phyloP scores from a whole-genome alignment of 2,888 invertebrate genomes.

The Athalia rosae region DNA sequence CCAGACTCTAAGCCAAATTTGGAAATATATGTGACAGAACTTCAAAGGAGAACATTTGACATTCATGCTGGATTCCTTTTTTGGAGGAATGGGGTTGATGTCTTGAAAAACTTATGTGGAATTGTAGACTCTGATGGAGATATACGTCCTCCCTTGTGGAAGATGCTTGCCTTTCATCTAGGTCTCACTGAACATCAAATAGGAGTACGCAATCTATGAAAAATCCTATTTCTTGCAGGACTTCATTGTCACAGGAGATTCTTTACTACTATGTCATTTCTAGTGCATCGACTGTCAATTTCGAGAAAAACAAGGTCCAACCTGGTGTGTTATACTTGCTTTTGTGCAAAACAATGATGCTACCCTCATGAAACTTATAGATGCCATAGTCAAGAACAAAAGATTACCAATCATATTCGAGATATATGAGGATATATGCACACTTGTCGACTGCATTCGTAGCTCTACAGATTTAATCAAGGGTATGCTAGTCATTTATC shows the following conservation, averaged over 20 bases:
- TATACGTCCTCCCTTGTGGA: conserved; percentile 55
- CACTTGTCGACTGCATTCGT: background rate
- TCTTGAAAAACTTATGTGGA: conserved; percentile 63
- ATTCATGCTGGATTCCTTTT: conserved; percentile 67
- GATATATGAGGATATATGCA: conserved; percentile 72
- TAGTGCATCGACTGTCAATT: conserved; percentile 77
- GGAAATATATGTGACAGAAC: conserved; percentile 55
- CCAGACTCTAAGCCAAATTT: conserved; percentile 56
- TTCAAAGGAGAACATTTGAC: conserved; percentile 55
- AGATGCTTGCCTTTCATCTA: conserved; percentile 64
- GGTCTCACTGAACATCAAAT: conserved; percentile 66
- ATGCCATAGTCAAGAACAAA: conserved; percentile 74
- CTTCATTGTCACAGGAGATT: too few relatives aligned
- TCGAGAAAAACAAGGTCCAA: conserved; percentile 74
- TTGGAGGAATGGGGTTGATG: conserved; percentile 57
- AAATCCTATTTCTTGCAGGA: too few relatives aligned
- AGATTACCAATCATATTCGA: conserved; percentile 76
- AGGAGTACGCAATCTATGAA: conserved; percentile 35
- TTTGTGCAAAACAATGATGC: conserved; percentile 76
- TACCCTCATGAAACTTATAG: conserved; percentile 76
- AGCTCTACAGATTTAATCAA: background rate
- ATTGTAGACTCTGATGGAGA: conserved; percentile 50
- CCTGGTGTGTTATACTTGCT: conserved; percentile 76
- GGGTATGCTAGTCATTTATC: background rate
- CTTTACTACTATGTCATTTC: conserved; percentile 35